phyloP scores from a whole-genome alignment of 2,113 vertebrate species.

The Grus americana region DNA sequence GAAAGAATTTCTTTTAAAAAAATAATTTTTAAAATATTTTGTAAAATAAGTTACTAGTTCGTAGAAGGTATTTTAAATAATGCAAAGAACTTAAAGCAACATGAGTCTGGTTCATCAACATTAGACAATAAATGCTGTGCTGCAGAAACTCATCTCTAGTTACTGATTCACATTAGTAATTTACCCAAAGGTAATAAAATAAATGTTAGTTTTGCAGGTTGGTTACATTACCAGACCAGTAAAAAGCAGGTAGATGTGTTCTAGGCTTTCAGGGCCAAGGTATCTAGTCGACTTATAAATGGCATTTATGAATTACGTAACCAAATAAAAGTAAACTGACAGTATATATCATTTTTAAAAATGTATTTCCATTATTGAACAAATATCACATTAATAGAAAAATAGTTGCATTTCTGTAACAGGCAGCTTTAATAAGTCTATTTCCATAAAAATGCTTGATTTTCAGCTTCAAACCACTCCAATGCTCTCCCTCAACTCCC shows the following conservation, averaged over 20 bases:
- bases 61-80: background rate
- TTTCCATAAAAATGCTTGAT: slow-evolving; percentile 45
- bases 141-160: background rate
- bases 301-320: background rate
- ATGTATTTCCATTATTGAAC: background rate
- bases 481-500: background rate
- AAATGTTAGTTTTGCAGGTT: background rate
- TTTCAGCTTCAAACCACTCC: slow-evolving; percentile 25
- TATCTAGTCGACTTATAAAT: background rate
- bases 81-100: background rate
- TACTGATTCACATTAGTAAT: background rate
- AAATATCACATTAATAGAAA: background rate
- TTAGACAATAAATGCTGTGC: background rate
- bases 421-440: slow-evolving; percentile 23
- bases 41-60: background rate
- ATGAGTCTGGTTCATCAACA: background rate
- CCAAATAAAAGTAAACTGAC: background rate
- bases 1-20: background rate
- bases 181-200: background rate
- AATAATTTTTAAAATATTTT: background rate
- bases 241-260: background rate
- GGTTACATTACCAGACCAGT: background rate
- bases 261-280: background rate
- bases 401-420: background rate
- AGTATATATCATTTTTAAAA: background rate